Evolutionary conservation across 1,140 invertebrate species (phyloP), one percentile per base, ranked within the genome.

Genomic region (Cephus cinctus): DNA sequence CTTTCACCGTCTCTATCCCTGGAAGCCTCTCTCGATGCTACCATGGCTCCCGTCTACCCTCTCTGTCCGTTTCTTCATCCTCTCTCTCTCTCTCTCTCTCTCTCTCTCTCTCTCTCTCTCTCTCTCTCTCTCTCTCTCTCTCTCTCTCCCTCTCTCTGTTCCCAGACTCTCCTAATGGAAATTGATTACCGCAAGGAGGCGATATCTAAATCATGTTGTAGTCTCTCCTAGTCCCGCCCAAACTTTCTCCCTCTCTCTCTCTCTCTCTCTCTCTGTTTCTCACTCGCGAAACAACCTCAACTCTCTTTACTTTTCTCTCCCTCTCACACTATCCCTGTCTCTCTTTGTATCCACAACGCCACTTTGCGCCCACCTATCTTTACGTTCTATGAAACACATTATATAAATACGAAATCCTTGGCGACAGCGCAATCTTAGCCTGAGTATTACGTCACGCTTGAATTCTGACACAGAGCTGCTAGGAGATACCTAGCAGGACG

Each of bases 171-270:
- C 58, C 59, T 69, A 69, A 71, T 71, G 69, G 59, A 69, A 73
- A 73, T 73, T 73, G 66, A 73, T 73, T 73, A 71, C 67, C 59
- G 23, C 57, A 59, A 65, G 60, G 61, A 68, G 54, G 49, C 66
- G 61, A 69, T 71, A 71, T 69, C 65, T 70, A 65, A 69, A 69
- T 71, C 63, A 69, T 67, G 63, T 56, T 59, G 43, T 56, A 61
- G 56, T 55, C 55, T 59, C 52, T 57, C 57, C 55, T 56, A 55
- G 53, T 58, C 43, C 49, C 15, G 45, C 43, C 52, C n/a, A n/a
- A n/a, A n/a, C n/a, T 12, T 35, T 23, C 35, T 32, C 19, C 31
- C 43, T 22, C 2, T 2, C 32, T 9, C 52, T 32, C 12, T 35
- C 22, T 42, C 27, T 36, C 12, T 27, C 14, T 22, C 32, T 36